Evolutionary conservation across 2,113 vertebrate genomes (phyloP).

Genomic region (Lanius collurio): DNA sequence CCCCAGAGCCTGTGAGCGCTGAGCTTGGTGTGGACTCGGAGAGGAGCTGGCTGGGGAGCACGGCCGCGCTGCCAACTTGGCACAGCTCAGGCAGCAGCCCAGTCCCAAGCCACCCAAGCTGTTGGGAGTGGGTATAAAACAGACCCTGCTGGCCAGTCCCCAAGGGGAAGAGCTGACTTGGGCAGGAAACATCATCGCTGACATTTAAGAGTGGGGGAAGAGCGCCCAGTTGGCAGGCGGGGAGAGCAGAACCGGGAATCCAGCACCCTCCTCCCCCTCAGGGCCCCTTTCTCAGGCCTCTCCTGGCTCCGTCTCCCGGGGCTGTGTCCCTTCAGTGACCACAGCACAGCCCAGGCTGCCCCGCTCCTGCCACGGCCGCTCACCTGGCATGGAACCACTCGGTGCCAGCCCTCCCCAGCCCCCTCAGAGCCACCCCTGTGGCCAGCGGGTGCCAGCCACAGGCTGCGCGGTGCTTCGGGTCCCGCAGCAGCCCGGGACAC

Average conservation of each 20-base stretch:
- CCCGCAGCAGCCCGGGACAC: neutral
- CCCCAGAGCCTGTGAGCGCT: rapidly evolving
- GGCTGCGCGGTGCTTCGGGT: rapidly evolving
- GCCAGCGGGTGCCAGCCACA: neutral
- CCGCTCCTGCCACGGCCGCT: rapidly evolving
- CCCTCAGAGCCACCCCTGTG: rapidly evolving
- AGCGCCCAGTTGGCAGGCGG: neutral
- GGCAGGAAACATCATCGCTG: conserved; percentile 43
- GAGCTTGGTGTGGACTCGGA: neutral
- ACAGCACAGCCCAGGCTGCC: neutral
- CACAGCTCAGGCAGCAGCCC: conserved; percentile 18
- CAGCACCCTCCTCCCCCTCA: neutral
- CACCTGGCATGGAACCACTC: rapidly evolving
- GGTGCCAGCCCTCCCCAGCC: rapidly evolving
- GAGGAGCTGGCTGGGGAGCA: conserved; percentile 31
- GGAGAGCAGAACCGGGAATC: neutral
- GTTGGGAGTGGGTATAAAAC: conserved; percentile 46
- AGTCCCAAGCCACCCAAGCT: conserved; percentile 54
- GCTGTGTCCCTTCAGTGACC: neutral
- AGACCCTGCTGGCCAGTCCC: conserved; percentile 40
- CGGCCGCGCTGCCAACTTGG: conserved; percentile 13
- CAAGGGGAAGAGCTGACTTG: conserved; percentile 53
- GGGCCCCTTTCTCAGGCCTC: neutral
- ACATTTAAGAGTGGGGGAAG: conserved; percentile 42
- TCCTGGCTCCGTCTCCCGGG: neutral